Evolutionary conservation across 2,797 vertebrate genomes (phyloP), one percentile per base, ranked within the genome.

Genomic region (Scleropages formosus): DNA sequence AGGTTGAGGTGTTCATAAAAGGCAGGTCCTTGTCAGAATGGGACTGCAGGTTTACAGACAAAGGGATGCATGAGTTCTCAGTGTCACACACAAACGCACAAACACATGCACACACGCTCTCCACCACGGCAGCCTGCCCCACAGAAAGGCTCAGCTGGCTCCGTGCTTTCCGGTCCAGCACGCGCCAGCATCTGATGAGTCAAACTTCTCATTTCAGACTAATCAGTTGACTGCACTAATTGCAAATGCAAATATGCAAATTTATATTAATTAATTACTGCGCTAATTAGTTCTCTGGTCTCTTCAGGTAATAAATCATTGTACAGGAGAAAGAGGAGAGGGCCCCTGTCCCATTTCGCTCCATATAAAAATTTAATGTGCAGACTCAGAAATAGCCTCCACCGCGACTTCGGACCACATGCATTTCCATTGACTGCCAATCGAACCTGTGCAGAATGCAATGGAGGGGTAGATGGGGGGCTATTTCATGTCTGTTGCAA

Each of bases 241-340:
- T 99, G 96, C 95, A 98, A 98, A 99, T 99, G 96, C 96, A 99
- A 99, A 99, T 98, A 99, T 98, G 97, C 96, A 98, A 98, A 99
- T 99, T 95, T 96, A 96, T 98, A 98, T 98, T 98, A 98, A 99
- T 99, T 98, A 99, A 99, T 99, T 98, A 99, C 96, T 96, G 92
- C 94, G 94, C 96, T 98, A 98, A 99, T 99, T 98, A 98, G 97
- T 98, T 99, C 95, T 96, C 95, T 92, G 89, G 94, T 98, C 94
- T 98, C 96, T 96, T 96, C 88, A 93, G 93, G 95, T 96, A 98
- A 99, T 99, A 99, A 98, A 98, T 98, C 95, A 99, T 94, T 93
- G 96, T 96, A 95, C 94, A 95, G 94, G 91, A 90, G 88, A 93
- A 93, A 85, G 84, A 88, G 92, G 44, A 75, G 65, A 22, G 74